Conservation (phyloP, 2,797 vertebrate species). For the Salarias fasciatus region DNA sequence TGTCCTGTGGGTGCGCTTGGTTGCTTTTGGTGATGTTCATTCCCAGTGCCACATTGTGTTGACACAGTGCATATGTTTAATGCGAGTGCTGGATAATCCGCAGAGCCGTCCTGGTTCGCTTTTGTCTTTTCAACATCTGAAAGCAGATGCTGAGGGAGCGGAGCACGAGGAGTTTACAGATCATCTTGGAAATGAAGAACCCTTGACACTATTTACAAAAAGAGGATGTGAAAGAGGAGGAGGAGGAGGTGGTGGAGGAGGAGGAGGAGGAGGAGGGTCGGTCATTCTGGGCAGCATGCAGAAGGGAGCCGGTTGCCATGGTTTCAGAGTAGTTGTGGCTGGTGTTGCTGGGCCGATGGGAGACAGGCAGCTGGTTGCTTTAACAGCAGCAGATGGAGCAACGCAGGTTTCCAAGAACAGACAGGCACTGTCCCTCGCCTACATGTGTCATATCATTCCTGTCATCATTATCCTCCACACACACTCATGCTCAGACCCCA, state of each 20-base stretch:
- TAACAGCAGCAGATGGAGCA: constrained; percentile 78
- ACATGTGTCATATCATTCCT: constrained; percentile 67
- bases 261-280: constrained; percentile 33
- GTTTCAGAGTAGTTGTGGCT: constrained; percentile 70
- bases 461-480: constrained; percentile 52
- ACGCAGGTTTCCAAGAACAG: constrained; percentile 73
- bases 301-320: constrained; percentile 73
- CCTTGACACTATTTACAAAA: constrained; percentile 33
- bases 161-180: background rate
- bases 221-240: constrained; percentile 25
- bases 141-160: constrained; percentile 1
- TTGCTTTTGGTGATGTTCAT: constrained; percentile 26
- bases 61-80: constrained; percentile 17
- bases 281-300: constrained; percentile 49
- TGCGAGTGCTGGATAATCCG: constrained; percentile 6
- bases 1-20: constrained; percentile 28
- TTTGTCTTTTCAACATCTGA: constrained; percentile 17
- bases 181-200: constrained; percentile 24
- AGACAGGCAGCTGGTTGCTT: constrained; percentile 72
- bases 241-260: constrained; percentile 6
- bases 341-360: constrained; percentile 69
- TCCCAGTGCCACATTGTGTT: constrained; percentile 24
- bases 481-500: constrained; percentile 22
- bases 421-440: constrained; percentile 62
- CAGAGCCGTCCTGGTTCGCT: constrained; percentile 1